Base-by-base conservation (phyloP, 2,888 invertebrate genomes). In the Poecilobothrus nobilitatus region DNA sequence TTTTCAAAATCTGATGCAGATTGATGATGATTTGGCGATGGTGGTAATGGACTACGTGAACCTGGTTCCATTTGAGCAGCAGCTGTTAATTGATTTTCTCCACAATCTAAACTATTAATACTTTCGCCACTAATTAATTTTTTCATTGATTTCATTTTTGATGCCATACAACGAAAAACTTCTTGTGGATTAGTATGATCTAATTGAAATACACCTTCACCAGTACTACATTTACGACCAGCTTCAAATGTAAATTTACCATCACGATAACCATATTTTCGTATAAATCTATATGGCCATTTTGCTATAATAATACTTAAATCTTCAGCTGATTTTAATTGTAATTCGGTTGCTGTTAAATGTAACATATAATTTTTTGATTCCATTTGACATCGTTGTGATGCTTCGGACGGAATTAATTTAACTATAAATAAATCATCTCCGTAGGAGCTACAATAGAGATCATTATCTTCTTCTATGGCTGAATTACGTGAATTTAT, bases 191-290 rank as follows among this genome's bases (percentile, higher is more conserved):
- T 91, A 63, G 88, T 87, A 78, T 93, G 91, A 77, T 92, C 91
- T 70, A 93, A 81, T 69, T 88, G 90, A 75, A 93, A 93, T 6
- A 88, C 88, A 1, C 93, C 93, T 82, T 93, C 93, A 0, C 93
- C 93, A 1, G 92, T 91, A 73, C 90, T 89, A 81, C 93, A 93
- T 80, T 92, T 93, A 70, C 93, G 85, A 0, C 93, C 93, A 22
- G 93, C 93, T 84, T 94, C 93, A 80, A 94, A 93, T 53, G 91
- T 92, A 77, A 94, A 93, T 80, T 90, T 91, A 63, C 91, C 92
- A 78, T 90, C 89, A 74, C 91, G 88, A 76, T 92, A 91, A n/a
- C 93, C 93, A 80, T 94, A 93, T 71, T 91, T 85, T 71, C 93
- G 84, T 73, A 94, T 92, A 77, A 88, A 93, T 74, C 90, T 87